A percentile compares a stretch with the other conserved stretches of the same genome.
These are phyloP conservation scores for Elachura formosa DNA, from an alignment of 2,113 vertebrate species.

Conservation along the genomic window DNA sequence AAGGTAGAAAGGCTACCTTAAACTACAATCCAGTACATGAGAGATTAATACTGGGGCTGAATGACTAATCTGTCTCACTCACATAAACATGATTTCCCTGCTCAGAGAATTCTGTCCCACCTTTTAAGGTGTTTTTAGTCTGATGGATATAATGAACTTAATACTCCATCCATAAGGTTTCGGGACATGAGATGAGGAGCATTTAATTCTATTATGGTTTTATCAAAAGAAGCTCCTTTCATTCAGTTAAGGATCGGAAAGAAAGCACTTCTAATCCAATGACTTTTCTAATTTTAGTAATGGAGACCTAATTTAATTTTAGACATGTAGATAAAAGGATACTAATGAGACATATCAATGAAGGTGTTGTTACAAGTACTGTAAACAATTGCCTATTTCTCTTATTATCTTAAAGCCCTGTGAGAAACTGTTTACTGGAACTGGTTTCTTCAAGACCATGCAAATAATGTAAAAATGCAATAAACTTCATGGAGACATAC, in stretches of 20 bases:
- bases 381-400: conserved; percentile 1
- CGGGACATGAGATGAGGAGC: conserved; percentile 13
- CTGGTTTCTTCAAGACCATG: background rate
- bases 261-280: conserved; percentile 64
- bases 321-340: conserved; percentile 62
- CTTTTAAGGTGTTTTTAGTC: background rate
- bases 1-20: background rate
- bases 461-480: background rate
- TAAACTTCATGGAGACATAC: background rate
- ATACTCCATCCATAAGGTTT: conserved; percentile 36
- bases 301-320: conserved; percentile 74
- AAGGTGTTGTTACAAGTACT: conserved; percentile 45
- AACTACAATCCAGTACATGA: background rate
- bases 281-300: conserved; percentile 71
- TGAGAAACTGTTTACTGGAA: background rate
- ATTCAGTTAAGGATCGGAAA: conserved; percentile 58
- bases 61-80: background rate
- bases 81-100: background rate
- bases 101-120: background rate
- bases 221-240: conserved; percentile 61
- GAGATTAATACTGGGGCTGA: background rate
- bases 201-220: conserved; percentile 65
- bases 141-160: conserved; percentile 32
- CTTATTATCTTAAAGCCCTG: background rate
- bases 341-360: conserved; percentile 18